These are phyloP conservation scores for Ctenomys sociabilis DNA, from an alignment of 2,113 vertebrate genomes.

Conservation along the genomic window DNA sequence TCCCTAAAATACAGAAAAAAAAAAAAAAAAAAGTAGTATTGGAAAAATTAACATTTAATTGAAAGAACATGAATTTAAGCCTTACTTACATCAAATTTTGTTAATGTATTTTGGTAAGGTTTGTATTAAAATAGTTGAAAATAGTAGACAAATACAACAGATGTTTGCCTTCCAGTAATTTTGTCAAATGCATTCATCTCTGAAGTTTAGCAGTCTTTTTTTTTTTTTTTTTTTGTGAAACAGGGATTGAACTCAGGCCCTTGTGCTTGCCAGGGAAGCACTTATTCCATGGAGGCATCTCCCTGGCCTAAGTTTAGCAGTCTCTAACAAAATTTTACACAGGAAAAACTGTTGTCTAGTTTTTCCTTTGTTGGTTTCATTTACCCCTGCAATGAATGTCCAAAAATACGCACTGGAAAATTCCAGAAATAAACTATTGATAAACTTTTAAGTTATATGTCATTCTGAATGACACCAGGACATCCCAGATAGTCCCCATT, in stretches of 20 bases:
- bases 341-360: not conserved
- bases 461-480: not conserved
- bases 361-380: not conserved
- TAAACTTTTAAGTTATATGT: not conserved
- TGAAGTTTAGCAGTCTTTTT: conserved; percentile 19
- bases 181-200: conserved; percentile 16
- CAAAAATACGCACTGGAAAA: not conserved
- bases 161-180: conserved; percentile 14
- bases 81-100: not conserved
- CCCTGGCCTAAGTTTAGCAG: too few species aligned
- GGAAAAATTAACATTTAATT: conserved; percentile 53
- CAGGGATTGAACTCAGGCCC: too few species aligned
- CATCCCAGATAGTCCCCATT: not conserved
- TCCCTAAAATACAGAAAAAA: too few species aligned
- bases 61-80: conserved; percentile 11
- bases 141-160: conserved; percentile 29
- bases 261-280: too few species aligned
- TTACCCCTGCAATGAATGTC: not conserved
- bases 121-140: conserved; percentile 37
- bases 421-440: not conserved
- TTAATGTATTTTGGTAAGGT: conserved; percentile 49
- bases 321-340: conserved; percentile 27
- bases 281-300: too few species aligned
- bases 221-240: too few species aligned
- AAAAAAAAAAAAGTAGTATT: not conserved